Conservation (phyloP, 2,113 vertebrate species). For the Aegotheles bennettii region DNA sequence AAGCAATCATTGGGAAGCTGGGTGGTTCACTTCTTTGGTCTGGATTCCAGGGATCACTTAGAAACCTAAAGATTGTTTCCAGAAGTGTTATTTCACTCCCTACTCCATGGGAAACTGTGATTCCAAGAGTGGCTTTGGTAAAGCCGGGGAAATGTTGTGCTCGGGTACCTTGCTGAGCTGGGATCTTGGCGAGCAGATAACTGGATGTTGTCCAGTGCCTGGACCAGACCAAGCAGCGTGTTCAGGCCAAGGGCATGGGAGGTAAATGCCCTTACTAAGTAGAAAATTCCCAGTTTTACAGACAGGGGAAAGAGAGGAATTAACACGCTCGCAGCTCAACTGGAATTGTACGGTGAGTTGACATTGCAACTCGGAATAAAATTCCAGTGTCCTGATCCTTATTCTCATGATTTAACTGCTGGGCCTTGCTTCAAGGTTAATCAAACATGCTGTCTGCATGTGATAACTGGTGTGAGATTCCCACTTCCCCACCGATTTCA, state of each 20-base stretch:
- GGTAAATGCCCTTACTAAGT: neutral
- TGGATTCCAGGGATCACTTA: neutral
- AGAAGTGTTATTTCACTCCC: neutral
- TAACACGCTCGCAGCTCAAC: neutral
- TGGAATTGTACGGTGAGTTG: neutral
- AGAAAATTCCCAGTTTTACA: neutral
- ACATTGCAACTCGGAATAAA: neutral
- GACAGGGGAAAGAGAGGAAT: constrained; percentile 4
- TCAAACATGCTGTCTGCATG: neutral
- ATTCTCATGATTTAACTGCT: neutral
- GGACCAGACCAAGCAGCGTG: neutral
- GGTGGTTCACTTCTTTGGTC: neutral
- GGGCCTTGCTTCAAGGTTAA: constrained; percentile 39
- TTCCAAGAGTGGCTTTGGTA: neutral
- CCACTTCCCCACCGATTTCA: neutral
- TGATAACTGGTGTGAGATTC: neutral
- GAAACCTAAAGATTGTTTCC: neutral
- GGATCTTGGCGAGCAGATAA: neutral
- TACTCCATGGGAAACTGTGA: neutral
- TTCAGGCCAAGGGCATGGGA: neutral
- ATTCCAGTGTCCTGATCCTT: constrained; percentile 8
- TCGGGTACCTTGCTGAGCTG: neutral
- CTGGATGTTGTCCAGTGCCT: neutral
- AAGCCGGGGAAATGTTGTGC: neutral
- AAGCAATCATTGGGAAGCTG: neutral